Conservation (phyloP, 2,888 invertebrate species). For the Meloe dianella region DNA sequence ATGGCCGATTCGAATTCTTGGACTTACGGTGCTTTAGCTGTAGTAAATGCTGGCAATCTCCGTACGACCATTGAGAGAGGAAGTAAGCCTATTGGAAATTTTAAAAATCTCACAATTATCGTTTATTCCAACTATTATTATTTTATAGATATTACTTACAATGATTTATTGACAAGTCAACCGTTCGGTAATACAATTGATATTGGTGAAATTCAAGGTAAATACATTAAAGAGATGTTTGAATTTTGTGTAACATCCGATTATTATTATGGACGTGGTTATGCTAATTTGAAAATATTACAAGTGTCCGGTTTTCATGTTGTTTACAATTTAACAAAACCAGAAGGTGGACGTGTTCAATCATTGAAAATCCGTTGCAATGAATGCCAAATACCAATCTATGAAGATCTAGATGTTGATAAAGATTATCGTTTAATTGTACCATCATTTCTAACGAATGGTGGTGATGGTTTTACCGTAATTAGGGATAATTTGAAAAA, state of each 20-base stretch:
- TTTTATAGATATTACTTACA: conserved; percentile 71
- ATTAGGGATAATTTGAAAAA: conserved; percentile 63
- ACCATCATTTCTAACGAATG: conserved; percentile 68
- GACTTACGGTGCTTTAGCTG: conserved; percentile 71
- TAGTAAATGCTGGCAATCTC: conserved; percentile 73
- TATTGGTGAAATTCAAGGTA: conserved; percentile 72
- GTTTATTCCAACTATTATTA: too few species aligned
- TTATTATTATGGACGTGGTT: conserved; percentile 54
- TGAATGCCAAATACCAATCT: conserved; percentile 69
- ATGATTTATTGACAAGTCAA: conserved; percentile 70
- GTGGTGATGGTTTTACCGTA: conserved; percentile 74
- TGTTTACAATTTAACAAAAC: conserved; percentile 66
- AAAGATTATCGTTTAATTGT: conserved; percentile 69
- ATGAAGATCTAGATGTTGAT: conserved; percentile 64
- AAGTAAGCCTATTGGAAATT: conserved; percentile 56
- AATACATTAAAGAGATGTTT: conserved; percentile 67
- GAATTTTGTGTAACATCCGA: conserved; percentile 63
- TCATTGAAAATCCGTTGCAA: conserved; percentile 66
- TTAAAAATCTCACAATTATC: neutral
- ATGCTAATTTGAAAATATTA: conserved; percentile 62
- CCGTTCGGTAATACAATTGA: conserved; percentile 82
- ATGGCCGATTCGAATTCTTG: conserved; percentile 62
- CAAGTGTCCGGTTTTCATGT: conserved; percentile 70
- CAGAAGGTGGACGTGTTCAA: conserved; percentile 66
- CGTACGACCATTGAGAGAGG: conserved; percentile 70